Conservation (phyloP, 2,113 vertebrate species). For the Boleophthalmus pectinirostris region DNA sequence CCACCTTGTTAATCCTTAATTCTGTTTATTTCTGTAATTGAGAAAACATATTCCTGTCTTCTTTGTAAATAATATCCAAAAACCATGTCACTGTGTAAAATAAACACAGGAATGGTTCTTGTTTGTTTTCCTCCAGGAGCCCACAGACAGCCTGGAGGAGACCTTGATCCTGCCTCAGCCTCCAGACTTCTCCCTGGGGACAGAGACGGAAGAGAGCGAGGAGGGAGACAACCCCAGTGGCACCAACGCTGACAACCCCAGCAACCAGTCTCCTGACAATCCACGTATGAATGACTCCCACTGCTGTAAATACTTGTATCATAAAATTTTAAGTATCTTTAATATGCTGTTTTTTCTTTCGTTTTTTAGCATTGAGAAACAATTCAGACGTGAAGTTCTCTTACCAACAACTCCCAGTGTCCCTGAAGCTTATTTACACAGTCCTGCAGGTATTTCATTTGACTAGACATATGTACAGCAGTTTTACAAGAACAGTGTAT, state of each 20-base stretch:
- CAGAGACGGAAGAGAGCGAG: conserved; percentile 75
- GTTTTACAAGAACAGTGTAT: too few relatives aligned
- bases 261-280: conserved; percentile 79
- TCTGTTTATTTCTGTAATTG: neutral
- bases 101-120: neutral
- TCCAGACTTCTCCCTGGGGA: conserved; percentile 81
- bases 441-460: conserved; percentile 88
- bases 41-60: neutral
- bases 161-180: conserved; percentile 86
- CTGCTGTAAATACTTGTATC: neutral
- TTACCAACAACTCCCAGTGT: conserved; percentile 94
- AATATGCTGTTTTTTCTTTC: conserved; percentile 13
- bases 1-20: too few relatives aligned
- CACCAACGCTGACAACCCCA: conserved; percentile 83
- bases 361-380: conserved; percentile 86
- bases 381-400: conserved; percentile 92
- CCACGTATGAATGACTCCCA: conserved; percentile 74
- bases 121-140: conserved; percentile 80
- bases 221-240: conserved; percentile 80
- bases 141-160: conserved; percentile 93
- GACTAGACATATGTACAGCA: neutral
- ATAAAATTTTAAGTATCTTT: neutral
- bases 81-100: neutral
- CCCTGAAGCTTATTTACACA: conserved; percentile 94
- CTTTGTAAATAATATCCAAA: neutral